Evolutionary conservation across 2,797 vertebrate species (phyloP), one percentile per base, ranked within the genome.

Genomic region (Clarias fuscus): DNA sequence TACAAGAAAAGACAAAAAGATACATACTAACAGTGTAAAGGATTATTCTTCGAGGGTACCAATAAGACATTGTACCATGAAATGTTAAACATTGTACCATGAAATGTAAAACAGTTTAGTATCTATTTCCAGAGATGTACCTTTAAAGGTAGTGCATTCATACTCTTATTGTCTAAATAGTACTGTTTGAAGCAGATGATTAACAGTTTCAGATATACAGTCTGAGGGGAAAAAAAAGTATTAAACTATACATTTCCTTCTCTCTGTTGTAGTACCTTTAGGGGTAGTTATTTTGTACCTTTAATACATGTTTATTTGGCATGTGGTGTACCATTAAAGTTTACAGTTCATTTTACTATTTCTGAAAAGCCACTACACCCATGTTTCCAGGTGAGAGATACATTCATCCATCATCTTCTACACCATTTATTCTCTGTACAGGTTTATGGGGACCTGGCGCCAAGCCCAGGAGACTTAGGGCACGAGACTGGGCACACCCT

Each of bases 151-250:
- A 62, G 18, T 78, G 65, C 48, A 84, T 85, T 20, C 43, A 83
- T 48, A 85, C 67, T 10, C 77, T 53, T 71, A 37, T 65, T 70
- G 79, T 82, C 33, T 82, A 87, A 58, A 77, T 43, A 64, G 70
- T 58, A 83, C 75, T 10, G 64, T 84, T 73, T 86, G 61, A 40
- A 77, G 68, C 59, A 73, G 53, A 30, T 14, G 58, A 73, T 67
- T 71, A 68, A 68, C 17, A 22, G 24, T 48, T 40, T n/a, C 78
- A 64, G 59, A n/a, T 27, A 20, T 33, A 76, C 48, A 56, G 1
- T 76, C 73, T 58, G 4, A 73, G 40, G 37, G 10, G 30, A 33
- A 17, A 59, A 33, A 68, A 20, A 22, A 6, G 18, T 33, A 37
- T 33, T 78, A 61, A 64, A 62, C 53, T n/a, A 13, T 24, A 62